phyloP scores from a whole-genome alignment of 2,888 invertebrate genomes.

The Drosophila testacea region DNA sequence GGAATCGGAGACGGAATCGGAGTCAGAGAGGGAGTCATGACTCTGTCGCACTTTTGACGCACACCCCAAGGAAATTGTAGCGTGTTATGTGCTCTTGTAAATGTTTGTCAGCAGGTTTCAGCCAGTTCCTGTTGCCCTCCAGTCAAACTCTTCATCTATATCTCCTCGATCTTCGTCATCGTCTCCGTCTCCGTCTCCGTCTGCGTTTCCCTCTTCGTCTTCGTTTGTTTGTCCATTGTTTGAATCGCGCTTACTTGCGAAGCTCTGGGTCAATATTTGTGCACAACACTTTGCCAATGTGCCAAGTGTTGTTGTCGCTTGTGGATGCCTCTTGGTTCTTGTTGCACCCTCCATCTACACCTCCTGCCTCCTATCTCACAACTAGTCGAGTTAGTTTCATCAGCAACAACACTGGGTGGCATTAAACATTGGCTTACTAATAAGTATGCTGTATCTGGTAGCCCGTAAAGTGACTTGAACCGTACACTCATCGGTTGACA shows the following conservation, averaged over 20 bases:
- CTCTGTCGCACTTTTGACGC: conserved; percentile 72
- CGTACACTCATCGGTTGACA: conserved; percentile 39
- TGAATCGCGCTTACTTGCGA: conserved; percentile 82
- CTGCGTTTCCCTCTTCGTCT: not conserved
- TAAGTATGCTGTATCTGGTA: conserved; percentile 29
- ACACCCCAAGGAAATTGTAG: conserved; percentile 61
- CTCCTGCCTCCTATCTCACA: not conserved
- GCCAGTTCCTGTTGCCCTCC: conserved; percentile 34
- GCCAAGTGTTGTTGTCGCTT: conserved; percentile 65
- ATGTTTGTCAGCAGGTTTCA: conserved; percentile 60
- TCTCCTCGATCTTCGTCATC: not conserved
- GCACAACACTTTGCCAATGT: conserved; percentile 81
- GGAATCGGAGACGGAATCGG: not conserved
- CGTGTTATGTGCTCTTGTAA: conserved; percentile 41
- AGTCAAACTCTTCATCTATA: not conserved
- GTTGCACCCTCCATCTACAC: not conserved
- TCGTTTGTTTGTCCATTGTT: conserved; percentile 75
- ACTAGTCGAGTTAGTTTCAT: conserved; percentile 18
- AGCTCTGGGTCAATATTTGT: conserved; percentile 77
- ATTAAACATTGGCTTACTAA: conserved; percentile 47
- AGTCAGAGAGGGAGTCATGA: conserved; percentile 10
- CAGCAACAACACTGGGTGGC: conserved; percentile 50
- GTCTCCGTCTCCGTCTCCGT: conserved; percentile 30
- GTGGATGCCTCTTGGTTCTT: conserved; percentile 17
- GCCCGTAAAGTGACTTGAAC: conserved; percentile 25